Evolutionary conservation across 1,140 invertebrate species (phyloP).

Genomic region (Rhopalosiphum maidis): DNA sequence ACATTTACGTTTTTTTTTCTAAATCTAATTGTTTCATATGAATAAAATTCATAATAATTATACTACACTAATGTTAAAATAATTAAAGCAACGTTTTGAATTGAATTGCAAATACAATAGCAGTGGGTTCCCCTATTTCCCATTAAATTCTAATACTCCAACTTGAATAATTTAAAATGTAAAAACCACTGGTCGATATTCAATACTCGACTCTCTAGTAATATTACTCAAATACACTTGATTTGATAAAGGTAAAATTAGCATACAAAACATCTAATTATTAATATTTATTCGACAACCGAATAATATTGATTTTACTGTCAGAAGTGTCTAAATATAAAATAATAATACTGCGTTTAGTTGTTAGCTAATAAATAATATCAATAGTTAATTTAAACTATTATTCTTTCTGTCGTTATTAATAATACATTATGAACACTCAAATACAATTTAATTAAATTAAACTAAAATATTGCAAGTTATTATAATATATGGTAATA

Average conservation of each 20-base stretch:
- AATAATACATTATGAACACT: background rate
- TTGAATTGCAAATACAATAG: background rate
- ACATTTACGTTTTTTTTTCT: background rate
- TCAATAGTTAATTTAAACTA: background rate
- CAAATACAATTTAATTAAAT: background rate
- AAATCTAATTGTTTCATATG: background rate
- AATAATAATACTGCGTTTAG: background rate
- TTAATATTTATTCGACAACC: background rate
- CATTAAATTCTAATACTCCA: background rate
- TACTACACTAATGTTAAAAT: background rate
- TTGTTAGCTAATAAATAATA: background rate
- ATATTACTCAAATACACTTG: background rate
- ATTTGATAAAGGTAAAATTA: background rate
- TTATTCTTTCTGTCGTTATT: background rate
- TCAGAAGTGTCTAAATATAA: background rate
- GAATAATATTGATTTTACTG: slow-evolving; percentile 12
- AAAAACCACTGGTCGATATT: background rate
- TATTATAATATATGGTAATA: background rate
- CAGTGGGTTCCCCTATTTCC: background rate
- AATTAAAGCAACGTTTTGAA: background rate
- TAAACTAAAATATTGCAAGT: background rate
- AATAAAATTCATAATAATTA: background rate
- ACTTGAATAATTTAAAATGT: slow-evolving; percentile 7
- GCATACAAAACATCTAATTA: background rate
- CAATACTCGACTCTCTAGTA: background rate